Evolutionary conservation across 1,140 invertebrate species (phyloP), one percentile per base, ranked within the genome.

Genomic region (Leptinotarsa texana): DNA sequence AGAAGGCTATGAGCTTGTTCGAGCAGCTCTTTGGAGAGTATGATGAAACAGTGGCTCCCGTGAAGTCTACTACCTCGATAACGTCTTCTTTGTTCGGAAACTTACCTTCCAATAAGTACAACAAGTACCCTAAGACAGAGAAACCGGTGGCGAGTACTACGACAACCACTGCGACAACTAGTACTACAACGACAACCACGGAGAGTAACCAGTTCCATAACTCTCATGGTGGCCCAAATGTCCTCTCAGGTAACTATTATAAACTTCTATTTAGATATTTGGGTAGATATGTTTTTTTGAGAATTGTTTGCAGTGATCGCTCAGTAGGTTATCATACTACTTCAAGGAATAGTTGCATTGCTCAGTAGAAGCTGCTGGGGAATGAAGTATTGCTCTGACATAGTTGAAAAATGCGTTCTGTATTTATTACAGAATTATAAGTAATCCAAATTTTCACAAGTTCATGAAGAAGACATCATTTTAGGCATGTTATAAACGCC

Each of bases 11-110:
- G 69, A 83, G 80, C 72, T 72, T 85, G 65, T 84, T 85, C 73
- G 84, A 85, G 70, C 83, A 85, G 69, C 71, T 85, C 21, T 85
- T 84, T 75, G 83, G 83, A 6, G 80, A 82, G 22, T 85, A 83
- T 74, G 83, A 84, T 18, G 83, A 84, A 24, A 76, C 73, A 17
- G 77, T 79, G 18, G 51, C n/a, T 2, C 51, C 51, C 13, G 17
- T 18, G n/a, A 15, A 57, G n/a, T 6, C 79, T 3, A 79, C 80
- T 33, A 79, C 83, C 18, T 72, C 79, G 11, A 15, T 15, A 15
- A 11, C 24, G n/a, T 18, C 68, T 2, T 63, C 74, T 24, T 33
- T 61, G 21, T 61, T 61, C 47, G 17, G 22, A 21, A 76, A 73
- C 18, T 48, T 69, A 13, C 75, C 75, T 42, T 18, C 27, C 8